phyloP scores from a whole-genome alignment of 1,140 invertebrate genomes.

The Rhopalosiphum padi region DNA sequence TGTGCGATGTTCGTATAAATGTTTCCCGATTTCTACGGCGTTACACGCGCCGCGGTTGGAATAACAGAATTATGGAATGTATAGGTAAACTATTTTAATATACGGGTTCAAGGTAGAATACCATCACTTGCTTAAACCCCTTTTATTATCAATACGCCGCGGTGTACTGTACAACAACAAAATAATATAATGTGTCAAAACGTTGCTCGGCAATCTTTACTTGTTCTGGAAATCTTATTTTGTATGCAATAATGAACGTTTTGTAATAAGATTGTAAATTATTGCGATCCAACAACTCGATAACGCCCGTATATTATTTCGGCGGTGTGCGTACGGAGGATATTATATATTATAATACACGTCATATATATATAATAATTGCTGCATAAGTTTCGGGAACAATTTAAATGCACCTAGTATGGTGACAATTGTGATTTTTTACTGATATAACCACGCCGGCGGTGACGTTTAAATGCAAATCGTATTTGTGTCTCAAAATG shows the following conservation, averaged over 20 bases:
- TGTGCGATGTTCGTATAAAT: background rate
- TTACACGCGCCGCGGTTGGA: background rate
- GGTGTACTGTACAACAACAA: background rate
- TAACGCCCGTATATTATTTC: background rate
- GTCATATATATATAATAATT: constrained; percentile 10
- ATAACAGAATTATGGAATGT: background rate
- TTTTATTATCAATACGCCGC: background rate
- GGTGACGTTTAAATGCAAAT: constrained; percentile 55
- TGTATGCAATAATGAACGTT: background rate
- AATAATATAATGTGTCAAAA: constrained; percentile 25
- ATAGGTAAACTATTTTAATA: background rate
- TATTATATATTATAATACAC: background rate
- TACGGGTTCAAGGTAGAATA: constrained; percentile 18
- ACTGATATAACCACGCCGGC: constrained; percentile 37
- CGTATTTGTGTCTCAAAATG: constrained; percentile 47
- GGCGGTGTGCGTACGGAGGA: background rate
- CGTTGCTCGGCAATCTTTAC: background rate
- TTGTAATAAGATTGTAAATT: background rate
- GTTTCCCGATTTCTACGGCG: background rate
- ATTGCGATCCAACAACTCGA: background rate
- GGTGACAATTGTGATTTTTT: constrained; percentile 19
- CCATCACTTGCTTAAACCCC: background rate
- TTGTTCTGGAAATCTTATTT: background rate
- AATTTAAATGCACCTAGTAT: constrained; percentile 33
- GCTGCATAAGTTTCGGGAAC: constrained; percentile 43